A percentile compares a stretch with the other conserved stretches of the same genome.
These are phyloP conservation scores for Lathamus discolor DNA, from an alignment of 2,113 vertebrate genomes.

Conservation along the genomic window DNA sequence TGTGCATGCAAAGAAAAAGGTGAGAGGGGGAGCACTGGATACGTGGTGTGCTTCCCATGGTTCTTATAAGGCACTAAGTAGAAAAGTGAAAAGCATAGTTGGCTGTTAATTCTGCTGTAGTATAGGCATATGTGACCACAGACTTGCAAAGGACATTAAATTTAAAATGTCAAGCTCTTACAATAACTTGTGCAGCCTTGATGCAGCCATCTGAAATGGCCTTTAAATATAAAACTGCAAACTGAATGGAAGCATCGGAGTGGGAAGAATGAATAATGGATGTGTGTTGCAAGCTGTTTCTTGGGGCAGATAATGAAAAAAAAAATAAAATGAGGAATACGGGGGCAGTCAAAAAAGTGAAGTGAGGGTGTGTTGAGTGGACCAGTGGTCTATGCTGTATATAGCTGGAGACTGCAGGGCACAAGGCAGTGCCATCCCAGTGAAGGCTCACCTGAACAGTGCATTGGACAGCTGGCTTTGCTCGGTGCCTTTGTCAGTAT, in stretches of 20 bases:
- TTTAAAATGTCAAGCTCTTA: background rate
- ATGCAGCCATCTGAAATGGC: background rate
- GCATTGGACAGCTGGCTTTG: background rate
- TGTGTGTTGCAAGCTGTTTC: background rate
- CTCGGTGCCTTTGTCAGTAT: background rate
- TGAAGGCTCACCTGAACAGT: background rate
- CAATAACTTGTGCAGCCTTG: background rate
- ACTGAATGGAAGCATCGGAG: background rate
- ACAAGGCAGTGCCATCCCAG: rapidly evolving
- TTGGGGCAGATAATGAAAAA: background rate
- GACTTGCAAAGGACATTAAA: background rate
- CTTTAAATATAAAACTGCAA: background rate
- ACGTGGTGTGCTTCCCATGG: background rate
- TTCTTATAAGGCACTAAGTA: background rate
- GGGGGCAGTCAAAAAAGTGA: background rate
- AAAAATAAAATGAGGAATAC: background rate
- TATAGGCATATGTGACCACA: background rate
- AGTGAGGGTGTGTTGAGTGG: background rate
- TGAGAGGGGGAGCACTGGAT: rapidly evolving
- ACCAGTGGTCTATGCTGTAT: background rate
- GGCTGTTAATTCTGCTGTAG: background rate
- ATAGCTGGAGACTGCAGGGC: background rate
- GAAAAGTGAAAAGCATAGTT: background rate
- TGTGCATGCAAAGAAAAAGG: background rate
- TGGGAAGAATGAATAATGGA: background rate